A percentile compares a stretch with the other conserved stretches of the same genome.
phyloP scores from a whole-genome alignment of 2,888 invertebrate genomes.

The Drosophila bunnanda region DNA sequence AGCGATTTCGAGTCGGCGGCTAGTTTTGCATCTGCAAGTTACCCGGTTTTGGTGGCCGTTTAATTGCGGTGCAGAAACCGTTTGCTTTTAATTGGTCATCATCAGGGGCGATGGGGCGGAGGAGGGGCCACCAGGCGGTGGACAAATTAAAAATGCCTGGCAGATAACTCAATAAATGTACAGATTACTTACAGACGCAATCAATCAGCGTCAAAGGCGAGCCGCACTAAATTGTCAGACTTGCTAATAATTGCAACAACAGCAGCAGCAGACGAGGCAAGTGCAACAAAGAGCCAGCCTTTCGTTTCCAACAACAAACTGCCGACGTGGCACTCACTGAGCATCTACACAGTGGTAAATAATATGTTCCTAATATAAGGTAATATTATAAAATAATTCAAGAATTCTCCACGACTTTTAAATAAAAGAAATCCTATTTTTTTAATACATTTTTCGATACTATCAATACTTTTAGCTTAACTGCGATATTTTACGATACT shows the following conservation, averaged over 20 bases:
- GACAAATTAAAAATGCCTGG: conserved; percentile 72
- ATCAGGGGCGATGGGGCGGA: background rate
- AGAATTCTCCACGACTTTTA: background rate
- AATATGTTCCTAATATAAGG: background rate
- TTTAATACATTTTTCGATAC: background rate
- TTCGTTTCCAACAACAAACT: conserved; percentile 58
- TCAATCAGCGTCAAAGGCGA: conserved; percentile 74
- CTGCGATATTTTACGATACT: background rate
- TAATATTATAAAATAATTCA: no score
- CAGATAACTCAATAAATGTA: conserved; percentile 80
- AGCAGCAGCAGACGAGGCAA: background rate
- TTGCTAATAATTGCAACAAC: conserved; percentile 59
- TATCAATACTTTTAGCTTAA: background rate
- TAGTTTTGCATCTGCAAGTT: conserved; percentile 51
- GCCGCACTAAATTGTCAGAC: conserved; percentile 71
- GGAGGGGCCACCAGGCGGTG: background rate
- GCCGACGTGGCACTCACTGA: conserved; percentile 30
- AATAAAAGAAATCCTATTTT: background rate
- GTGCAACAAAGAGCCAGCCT: conserved; percentile 48
- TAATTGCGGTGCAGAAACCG: conserved; percentile 79
- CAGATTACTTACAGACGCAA: conserved; percentile 77
- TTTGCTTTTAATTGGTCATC: conserved; percentile 76
- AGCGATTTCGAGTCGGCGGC: conserved; percentile 64
- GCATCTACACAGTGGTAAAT: conserved; percentile 11
- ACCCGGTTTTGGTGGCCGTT: conserved; percentile 72